phyloP scores from a whole-genome alignment of 2,888 invertebrate genomes.

The Limenitis camilla region DNA sequence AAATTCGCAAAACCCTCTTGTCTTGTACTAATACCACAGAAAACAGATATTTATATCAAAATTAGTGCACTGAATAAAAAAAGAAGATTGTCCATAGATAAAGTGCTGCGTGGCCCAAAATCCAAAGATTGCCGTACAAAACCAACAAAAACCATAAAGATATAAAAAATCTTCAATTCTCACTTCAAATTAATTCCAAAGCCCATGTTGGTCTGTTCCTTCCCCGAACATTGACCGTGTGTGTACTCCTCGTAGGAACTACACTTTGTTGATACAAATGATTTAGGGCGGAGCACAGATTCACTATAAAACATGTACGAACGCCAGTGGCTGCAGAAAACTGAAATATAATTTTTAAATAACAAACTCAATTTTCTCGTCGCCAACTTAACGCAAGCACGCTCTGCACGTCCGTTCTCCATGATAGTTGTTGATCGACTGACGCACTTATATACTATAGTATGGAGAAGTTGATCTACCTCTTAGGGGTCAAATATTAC shows the following conservation, averaged over 20 bases:
- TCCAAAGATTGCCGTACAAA: background rate
- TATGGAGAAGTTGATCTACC: too few species aligned
- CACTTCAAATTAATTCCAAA: constrained; percentile 60
- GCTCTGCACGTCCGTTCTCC: too few species aligned
- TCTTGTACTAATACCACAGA: too few species aligned
- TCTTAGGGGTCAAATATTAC: too few species aligned
- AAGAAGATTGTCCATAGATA: too few species aligned
- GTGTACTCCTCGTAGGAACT: constrained; percentile 60
- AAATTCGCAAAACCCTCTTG: too few species aligned
- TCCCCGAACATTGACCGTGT: constrained; percentile 53
- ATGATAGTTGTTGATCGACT: too few species aligned
- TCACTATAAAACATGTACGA: constrained; percentile 77
- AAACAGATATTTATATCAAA: too few species aligned
- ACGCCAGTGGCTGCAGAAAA: constrained; percentile 79
- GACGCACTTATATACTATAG: too few species aligned
- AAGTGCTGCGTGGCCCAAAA: background rate
- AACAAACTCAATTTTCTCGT: too few species aligned
- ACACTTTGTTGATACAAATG: constrained; percentile 67
- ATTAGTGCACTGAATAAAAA: too few species aligned
- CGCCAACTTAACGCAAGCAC: too few species aligned
- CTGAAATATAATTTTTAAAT: constrained; percentile 47
- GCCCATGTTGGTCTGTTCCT: constrained; percentile 60
- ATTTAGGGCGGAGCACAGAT: constrained; percentile 65
- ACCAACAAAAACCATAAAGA: background rate
- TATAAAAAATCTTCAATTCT: background rate